Conservation (phyloP, 2,797 vertebrate genomes). For the Bryconaethiops microstoma region DNA sequence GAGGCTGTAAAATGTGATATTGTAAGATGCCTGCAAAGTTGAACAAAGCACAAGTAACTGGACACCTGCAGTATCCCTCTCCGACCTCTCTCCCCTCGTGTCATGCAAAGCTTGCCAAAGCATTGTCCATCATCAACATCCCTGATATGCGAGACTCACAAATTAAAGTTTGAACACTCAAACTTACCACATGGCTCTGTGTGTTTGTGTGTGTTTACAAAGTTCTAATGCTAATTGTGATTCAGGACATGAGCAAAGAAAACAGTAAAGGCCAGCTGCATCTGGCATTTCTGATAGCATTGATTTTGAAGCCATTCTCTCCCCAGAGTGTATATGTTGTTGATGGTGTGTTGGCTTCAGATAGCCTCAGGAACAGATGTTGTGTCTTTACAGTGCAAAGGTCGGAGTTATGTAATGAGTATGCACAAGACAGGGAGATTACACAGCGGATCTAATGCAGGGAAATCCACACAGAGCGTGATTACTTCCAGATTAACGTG, state of each 20-base stretch:
- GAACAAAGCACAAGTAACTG: conserved; percentile 34
- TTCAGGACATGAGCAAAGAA: background rate
- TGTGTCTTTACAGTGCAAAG: conserved; percentile 63
- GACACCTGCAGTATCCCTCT: conserved; percentile 21
- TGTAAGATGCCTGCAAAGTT: conserved; percentile 2
- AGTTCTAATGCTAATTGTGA: conserved; percentile 14
- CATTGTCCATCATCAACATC: conserved; percentile 42
- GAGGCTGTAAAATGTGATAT: background rate
- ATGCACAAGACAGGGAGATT: conserved; percentile 68
- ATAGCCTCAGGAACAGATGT: conserved; percentile 68
- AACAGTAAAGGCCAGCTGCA: conserved; percentile 11
- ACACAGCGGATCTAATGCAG: conserved; percentile 63
- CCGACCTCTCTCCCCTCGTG: conserved; percentile 30
- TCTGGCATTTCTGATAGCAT: background rate
- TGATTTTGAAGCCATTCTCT: conserved; percentile 39
- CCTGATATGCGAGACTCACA: conserved; percentile 31
- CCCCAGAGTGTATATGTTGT: background rate
- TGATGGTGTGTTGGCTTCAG: conserved; percentile 12
- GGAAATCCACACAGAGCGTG: conserved; percentile 61
- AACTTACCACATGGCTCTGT: conserved; percentile 13
- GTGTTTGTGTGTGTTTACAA: background rate
- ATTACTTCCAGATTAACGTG: conserved; percentile 74
- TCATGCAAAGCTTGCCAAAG: conserved; percentile 19
- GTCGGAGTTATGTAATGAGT: conserved; percentile 72
- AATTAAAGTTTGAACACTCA: conserved; percentile 37